phyloP scores from a whole-genome alignment of 30 jellyfish, hydroid and myxozoan species.

The Hydra vulgaris region DNA sequence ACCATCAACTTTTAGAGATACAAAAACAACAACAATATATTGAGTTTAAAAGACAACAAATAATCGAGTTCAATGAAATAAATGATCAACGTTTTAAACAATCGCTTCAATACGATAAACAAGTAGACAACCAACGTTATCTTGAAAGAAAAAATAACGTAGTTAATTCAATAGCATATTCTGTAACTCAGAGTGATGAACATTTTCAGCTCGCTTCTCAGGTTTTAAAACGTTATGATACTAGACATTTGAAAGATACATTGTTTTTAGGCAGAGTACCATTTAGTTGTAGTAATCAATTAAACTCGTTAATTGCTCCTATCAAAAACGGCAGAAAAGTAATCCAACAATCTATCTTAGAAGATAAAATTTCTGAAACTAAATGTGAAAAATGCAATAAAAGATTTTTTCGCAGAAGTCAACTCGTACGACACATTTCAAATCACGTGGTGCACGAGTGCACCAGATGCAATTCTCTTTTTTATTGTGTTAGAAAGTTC shows the following conservation, averaged over 20 bases:
- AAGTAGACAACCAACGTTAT: no score
- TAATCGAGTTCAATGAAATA: no score
- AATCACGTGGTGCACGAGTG: slow-evolving; percentile 41
- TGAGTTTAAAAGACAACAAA: no score
- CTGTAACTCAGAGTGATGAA: no score
- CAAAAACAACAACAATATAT: no score
- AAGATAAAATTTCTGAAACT: slow-evolving; percentile 29
- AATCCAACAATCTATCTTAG: not conserved
- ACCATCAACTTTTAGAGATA: not conserved
- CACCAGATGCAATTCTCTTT: slow-evolving; percentile 23
- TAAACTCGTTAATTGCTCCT: not conserved
- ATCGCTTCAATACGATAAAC: no score
- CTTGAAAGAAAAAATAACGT: no score
- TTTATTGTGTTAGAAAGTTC: slow-evolving; percentile 27
- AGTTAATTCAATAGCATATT: no score
- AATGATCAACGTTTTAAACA: no score
- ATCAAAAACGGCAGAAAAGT: not conserved
- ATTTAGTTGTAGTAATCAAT: not conserved
- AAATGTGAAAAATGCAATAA: slow-evolving; percentile 36
- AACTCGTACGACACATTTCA: slow-evolving; percentile 29
- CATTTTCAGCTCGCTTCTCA: no score
- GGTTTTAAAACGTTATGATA: no score
- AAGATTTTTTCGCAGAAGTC: slow-evolving; percentile 30
- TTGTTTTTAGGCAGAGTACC: not conserved
- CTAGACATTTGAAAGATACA: no score